These are phyloP conservation scores for Papilio dardanus DNA, from an alignment of 1,140 invertebrate genomes.

Conservation along the genomic window DNA sequence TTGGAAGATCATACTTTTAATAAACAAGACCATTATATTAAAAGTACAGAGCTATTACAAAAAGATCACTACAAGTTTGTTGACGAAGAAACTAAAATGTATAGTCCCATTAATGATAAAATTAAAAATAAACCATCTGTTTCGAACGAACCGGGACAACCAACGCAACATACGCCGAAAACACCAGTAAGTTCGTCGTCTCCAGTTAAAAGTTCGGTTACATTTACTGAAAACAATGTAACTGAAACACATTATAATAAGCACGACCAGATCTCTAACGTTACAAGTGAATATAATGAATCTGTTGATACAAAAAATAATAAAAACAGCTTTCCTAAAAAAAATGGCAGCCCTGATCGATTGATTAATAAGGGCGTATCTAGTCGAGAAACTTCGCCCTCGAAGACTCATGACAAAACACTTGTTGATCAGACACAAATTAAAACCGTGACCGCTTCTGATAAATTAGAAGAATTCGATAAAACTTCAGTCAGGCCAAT, in stretches of 20 bases:
- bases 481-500: slow-evolving; percentile 5
- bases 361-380: slow-evolving; percentile 22
- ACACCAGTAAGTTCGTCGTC: slow-evolving; percentile 33
- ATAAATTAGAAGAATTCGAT: slow-evolving; percentile 12
- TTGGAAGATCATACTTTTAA: slow-evolving; percentile 33
- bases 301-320: slow-evolving; percentile 15
- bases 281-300: not conserved
- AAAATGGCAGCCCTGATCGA: slow-evolving; percentile 17
- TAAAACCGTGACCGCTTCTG: not conserved
- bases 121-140: slow-evolving; percentile 32
- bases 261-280: not conserved
- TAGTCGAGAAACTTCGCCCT: slow-evolving; percentile 29
- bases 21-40: slow-evolving; percentile 43
- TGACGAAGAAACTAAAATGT: slow-evolving; percentile 73
- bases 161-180: not conserved
- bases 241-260: slow-evolving; percentile 1
- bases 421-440: slow-evolving; percentile 28
- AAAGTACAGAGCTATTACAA: slow-evolving; percentile 43
- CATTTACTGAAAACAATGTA: slow-evolving; percentile 27
- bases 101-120: slow-evolving; percentile 46
- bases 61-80: slow-evolving; percentile 69
- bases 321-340: not conserved
- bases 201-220: slow-evolving; percentile 31
- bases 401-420: slow-evolving; percentile 36
- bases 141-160: not conserved